Evolutionary conservation across 2,888 invertebrate species (phyloP), one percentile per base, ranked within the genome.

Genomic region (Gymnocheta viridis): DNA sequence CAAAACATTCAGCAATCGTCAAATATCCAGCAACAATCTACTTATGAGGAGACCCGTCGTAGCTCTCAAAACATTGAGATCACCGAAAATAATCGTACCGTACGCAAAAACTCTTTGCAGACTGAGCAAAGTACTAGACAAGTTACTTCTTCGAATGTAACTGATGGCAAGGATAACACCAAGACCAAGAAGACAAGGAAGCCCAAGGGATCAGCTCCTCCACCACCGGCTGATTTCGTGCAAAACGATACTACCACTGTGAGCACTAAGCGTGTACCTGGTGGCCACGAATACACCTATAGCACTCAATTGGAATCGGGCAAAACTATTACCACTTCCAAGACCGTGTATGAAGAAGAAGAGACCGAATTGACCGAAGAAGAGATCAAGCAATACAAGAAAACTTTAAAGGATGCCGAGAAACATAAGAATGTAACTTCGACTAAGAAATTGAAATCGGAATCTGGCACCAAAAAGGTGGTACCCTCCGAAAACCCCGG

Each of bases 401-500:
- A 91, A 82, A 90, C 91, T 14, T 79, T 91, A 12, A 91, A 90
- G 87, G 92, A 92, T 38, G 92, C 92, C n/a, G 90, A 92, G 76
- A 92, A 91, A 87, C 91, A 89, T 83, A 91, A 91, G 88, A 91
- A 92, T 74, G 85, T 92, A 27, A 91, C 90, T 86, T 89, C 88
- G 85, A 89, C 91, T 64, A 92, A 90, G 88, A 91, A 90, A 78
- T 86, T 92, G n/a, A 89, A 85, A 86, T 91, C 91, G 2, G 89
- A 91, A 85, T 89, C 90, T 58, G 91, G 92, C 76, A 91, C 91
- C 64, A 91, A 92, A 87, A 91, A 91, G 86, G 86, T 91, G 69
- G 90, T 92, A 6, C 92, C 92, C 44, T 91, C 91, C 0, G 92
- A 92, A 73, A 91, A 92, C 84, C 90, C 91, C 2, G 92, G 92